Evolutionary conservation across 2,888 invertebrate genomes (phyloP).

Genomic region (Argynnis bischoffii): DNA sequence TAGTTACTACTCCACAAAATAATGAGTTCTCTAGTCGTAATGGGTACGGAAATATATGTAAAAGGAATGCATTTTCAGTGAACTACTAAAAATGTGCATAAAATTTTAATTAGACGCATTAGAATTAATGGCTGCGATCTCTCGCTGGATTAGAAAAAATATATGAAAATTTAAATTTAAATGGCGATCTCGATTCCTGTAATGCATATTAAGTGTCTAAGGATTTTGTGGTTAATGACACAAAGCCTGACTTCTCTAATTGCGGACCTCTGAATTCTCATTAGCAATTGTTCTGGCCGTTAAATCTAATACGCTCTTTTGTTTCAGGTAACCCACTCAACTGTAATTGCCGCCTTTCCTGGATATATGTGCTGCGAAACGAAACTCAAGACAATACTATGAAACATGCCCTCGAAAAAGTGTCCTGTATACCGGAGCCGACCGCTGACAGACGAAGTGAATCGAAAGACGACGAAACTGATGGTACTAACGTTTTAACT

Average conservation of each 20-base stretch:
- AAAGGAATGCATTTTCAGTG: slow-evolving; percentile 37
- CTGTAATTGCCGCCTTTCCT: slow-evolving; percentile 92
- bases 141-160: slow-evolving; percentile 38
- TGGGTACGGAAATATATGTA: slow-evolving; percentile 38
- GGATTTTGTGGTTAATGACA: slow-evolving; percentile 35
- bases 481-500: slow-evolving; percentile 56
- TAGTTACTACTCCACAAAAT: slow-evolving; percentile 31
- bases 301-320: slow-evolving; percentile 30
- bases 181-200: slow-evolving; percentile 31
- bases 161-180: slow-evolving; percentile 40
- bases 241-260: slow-evolving; percentile 31
- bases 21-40: slow-evolving; percentile 39
- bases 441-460: slow-evolving; percentile 58
- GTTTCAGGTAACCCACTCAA: slow-evolving; percentile 90
- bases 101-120: slow-evolving; percentile 42
- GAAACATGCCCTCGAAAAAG: slow-evolving; percentile 86
- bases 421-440: slow-evolving; percentile 85
- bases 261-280: slow-evolving; percentile 30
- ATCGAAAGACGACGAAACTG: slow-evolving; percentile 53
- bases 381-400: slow-evolving; percentile 87
- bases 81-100: slow-evolving; percentile 38
- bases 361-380: slow-evolving; percentile 89
- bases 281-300: slow-evolving; percentile 33
- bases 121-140: slow-evolving; percentile 37
- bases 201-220: slow-evolving; percentile 36